Conservation (phyloP, 2,797 vertebrate species). For the Channallabes apus region DNA sequence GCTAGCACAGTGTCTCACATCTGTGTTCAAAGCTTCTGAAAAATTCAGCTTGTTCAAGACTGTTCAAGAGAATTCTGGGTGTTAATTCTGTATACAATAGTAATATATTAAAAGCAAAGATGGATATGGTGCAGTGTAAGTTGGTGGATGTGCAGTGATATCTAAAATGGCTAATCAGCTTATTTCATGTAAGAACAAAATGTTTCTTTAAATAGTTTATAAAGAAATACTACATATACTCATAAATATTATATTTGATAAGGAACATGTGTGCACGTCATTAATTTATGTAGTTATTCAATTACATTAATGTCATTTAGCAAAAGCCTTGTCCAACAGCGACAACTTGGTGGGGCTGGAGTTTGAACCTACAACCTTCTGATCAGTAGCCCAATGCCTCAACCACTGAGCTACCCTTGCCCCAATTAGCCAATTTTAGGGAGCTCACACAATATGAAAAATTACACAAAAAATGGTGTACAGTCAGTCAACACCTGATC, state of each 20-base stretch:
- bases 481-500: neutral
- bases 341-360: too few species aligned
- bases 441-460: neutral
- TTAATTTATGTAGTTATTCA: neutral
- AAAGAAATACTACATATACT: neutral
- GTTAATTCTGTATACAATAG: neutral
- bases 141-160: neutral
- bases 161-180: neutral
- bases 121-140: neutral
- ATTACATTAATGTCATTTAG: too few species aligned
- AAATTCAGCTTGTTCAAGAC: neutral
- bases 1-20: slow-evolving; percentile 19
- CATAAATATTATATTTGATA: neutral
- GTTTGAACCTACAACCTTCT: too few species aligned
- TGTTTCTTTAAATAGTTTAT: neutral
- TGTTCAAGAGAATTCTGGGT: neutral
- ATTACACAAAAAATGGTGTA: neutral
- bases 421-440: neutral
- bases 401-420: too few species aligned
- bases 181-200: neutral
- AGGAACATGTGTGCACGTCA: neutral
- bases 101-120: neutral
- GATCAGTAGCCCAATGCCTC: too few species aligned
- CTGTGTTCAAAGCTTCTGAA: slow-evolving; percentile 4
- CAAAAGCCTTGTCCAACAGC: too few species aligned